Percentiles rank a stretch among this genome's conserved stretches.
Evolutionary conservation across 2,113 vertebrate genomes (phyloP).

Genomic region (Xiphias gladius): DNA sequence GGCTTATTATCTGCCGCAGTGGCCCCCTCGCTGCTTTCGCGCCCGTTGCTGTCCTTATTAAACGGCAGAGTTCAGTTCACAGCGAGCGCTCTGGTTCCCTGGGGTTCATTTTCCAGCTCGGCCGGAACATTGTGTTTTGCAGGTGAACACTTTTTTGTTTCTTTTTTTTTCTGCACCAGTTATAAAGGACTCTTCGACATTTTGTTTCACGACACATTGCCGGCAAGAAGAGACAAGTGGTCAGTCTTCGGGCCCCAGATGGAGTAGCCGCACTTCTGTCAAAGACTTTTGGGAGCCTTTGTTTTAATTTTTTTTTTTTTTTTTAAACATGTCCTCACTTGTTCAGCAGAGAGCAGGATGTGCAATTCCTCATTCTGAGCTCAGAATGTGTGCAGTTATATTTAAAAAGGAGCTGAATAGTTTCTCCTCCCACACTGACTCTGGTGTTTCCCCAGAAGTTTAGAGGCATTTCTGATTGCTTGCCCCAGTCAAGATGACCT

Average conservation of each 20-base stretch:
- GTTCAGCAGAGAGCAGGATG: constrained; percentile 41
- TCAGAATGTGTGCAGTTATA: not conserved
- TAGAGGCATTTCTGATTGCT: too few relatives aligned
- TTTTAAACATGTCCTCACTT: constrained; percentile 25
- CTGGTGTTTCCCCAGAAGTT: too few relatives aligned
- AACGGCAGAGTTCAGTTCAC: constrained; percentile 52
- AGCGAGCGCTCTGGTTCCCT: constrained; percentile 51
- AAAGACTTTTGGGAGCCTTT: constrained; percentile 7
- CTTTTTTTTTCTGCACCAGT: not conserved
- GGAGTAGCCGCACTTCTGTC: constrained; percentile 7
- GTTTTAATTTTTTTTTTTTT: not conserved
- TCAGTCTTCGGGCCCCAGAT: constrained; percentile 13
- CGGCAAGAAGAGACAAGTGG: constrained; percentile 31
- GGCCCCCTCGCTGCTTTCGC: constrained; percentile 24
- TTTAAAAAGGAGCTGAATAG: not conserved
- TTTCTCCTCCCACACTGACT: not conserved
- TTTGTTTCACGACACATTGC: constrained; percentile 25
- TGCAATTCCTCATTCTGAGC: constrained; percentile 7
- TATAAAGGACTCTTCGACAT: constrained; percentile 8
- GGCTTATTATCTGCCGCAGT: constrained; percentile 12
- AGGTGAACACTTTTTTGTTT: constrained; percentile 40
- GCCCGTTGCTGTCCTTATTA: constrained; percentile 47
- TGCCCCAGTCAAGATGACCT: not conserved
- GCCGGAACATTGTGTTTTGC: constrained; percentile 62
- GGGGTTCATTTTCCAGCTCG: constrained; percentile 49